Conservation (phyloP, 2,888 invertebrate genomes). For the Ptychoptera albimana region DNA sequence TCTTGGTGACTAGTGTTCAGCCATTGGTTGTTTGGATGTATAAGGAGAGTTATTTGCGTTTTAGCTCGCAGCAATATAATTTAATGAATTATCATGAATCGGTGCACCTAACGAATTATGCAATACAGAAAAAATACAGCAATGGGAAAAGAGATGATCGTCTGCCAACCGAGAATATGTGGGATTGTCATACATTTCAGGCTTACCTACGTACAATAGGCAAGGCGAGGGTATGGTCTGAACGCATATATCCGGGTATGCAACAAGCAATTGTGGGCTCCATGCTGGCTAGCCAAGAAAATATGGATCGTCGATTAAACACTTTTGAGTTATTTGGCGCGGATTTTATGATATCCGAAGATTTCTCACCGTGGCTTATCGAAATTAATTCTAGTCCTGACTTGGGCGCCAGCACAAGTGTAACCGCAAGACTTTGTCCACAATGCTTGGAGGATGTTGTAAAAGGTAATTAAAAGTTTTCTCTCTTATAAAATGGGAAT, state of each 20-base stretch:
- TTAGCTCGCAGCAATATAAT: constrained; percentile 79
- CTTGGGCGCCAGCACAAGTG: constrained; percentile 77
- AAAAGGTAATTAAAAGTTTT: constrained; percentile 60
- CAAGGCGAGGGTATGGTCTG: constrained; percentile 62
- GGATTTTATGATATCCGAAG: constrained; percentile 85
- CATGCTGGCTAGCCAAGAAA: constrained; percentile 72
- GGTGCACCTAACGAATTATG: constrained; percentile 84
- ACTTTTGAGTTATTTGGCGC: constrained; percentile 91
- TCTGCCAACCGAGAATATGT: constrained; percentile 86
- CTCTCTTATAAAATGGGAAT: too few species aligned
- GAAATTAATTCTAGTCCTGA: constrained; percentile 92
- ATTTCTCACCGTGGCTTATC: constrained; percentile 79
- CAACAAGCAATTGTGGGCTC: constrained; percentile 59
- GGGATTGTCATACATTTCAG: constrained; percentile 77
- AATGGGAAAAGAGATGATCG: constrained; percentile 56
- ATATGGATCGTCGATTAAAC: constrained; percentile 60
- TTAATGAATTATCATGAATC: constrained; percentile 81
- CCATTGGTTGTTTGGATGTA: constrained; percentile 88
- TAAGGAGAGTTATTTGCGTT: constrained; percentile 80
- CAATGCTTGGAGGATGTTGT: constrained; percentile 79
- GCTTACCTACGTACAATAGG: constrained; percentile 47
- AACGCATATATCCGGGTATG: constrained; percentile 79
- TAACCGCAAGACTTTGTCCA: constrained; percentile 73
- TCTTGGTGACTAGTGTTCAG: constrained; percentile 77
- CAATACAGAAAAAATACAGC: constrained; percentile 78